Evolutionary conservation across 1,140 invertebrate genomes (phyloP).

Genomic region (Brachystomella parvula): DNA sequence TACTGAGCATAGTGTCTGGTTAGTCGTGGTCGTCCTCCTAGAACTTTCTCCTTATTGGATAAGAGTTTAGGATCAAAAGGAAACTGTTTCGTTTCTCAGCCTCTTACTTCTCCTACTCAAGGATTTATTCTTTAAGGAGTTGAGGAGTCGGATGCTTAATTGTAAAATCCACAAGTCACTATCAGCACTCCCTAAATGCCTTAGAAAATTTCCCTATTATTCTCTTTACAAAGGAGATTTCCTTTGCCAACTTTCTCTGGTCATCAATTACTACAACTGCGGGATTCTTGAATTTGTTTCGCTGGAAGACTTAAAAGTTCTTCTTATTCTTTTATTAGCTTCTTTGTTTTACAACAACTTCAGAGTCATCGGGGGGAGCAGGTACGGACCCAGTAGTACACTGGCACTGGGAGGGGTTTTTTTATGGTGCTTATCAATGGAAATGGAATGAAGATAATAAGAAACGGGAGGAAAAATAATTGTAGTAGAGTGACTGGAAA

Average conservation of each 20-base stretch:
- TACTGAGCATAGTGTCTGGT: no score
- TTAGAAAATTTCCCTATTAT: background rate
- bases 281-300: no score
- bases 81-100: background rate
- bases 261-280: constrained; percentile 23
- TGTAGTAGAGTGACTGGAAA: constrained; percentile 20
- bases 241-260: background rate
- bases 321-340: constrained; percentile 20
- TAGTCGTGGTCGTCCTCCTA: background rate
- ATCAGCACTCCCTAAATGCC: background rate
- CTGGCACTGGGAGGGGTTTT: background rate
- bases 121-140: background rate
- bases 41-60: background rate
- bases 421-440: constrained; percentile 38
- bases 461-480: constrained; percentile 37
- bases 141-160: background rate
- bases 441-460: constrained; percentile 26
- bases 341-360: constrained; percentile 24
- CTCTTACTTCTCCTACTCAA: background rate
- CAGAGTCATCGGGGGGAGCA: background rate
- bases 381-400: background rate
- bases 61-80: background rate
- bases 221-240: background rate
- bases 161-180: background rate
- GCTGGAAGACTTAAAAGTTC: constrained; percentile 14